phyloP scores from a whole-genome alignment of 2,888 invertebrate species.

The Trichopoda pennipes region DNA sequence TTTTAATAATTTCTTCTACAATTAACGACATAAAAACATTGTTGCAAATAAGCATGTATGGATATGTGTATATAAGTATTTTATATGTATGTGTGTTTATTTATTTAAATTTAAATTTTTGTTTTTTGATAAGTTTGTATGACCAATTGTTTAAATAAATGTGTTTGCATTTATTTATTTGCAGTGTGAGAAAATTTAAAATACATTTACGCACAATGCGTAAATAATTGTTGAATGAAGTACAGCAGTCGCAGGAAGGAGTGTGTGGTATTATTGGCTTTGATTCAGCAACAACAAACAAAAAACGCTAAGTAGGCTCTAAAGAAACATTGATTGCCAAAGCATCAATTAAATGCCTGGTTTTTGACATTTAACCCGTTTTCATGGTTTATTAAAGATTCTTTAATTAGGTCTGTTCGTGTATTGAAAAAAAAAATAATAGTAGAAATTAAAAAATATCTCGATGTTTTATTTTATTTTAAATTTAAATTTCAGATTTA shows the following conservation, averaged over 20 bases:
- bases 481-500: too few species aligned
- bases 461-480: too few species aligned
- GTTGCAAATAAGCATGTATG: background rate
- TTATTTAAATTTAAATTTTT: too few species aligned
- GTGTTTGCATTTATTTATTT: conserved; percentile 40
- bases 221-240: conserved; percentile 72
- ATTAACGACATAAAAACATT: conserved; percentile 25
- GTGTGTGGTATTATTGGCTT: conserved; percentile 58
- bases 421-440: background rate
- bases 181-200: conserved; percentile 51
- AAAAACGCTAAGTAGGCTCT: conserved; percentile 25
- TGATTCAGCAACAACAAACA: background rate
- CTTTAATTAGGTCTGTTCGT: background rate
- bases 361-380: conserved; percentile 37
- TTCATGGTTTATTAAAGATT: background rate
- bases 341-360: background rate
- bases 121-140: too few species aligned
- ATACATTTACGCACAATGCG: conserved; percentile 71
- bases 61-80: conserved; percentile 12
- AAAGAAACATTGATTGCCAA: conserved; percentile 33
- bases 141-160: conserved; percentile 38
- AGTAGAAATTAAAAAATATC: too few species aligned
- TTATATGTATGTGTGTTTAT: too few species aligned
- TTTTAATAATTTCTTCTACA: background rate
- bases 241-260: conserved; percentile 13